Conservation (phyloP, 2,888 invertebrate genomes). For the Caradrina kadenii region DNA sequence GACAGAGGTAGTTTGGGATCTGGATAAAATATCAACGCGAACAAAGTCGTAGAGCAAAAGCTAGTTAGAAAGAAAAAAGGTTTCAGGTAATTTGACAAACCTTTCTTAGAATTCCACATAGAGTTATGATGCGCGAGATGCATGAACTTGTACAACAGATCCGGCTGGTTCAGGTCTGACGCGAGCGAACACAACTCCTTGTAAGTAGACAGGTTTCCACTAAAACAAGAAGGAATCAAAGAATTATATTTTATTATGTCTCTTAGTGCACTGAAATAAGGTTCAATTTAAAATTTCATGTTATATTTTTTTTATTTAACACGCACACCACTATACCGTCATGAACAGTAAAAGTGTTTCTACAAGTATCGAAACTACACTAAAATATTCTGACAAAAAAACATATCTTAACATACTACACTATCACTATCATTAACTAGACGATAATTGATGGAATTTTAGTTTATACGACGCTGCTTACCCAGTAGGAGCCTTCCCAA, state of each 20-base stretch:
- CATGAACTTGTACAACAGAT: conserved; percentile 98
- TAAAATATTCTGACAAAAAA: too few relatives aligned
- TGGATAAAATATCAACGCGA: neutral
- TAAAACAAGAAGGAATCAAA: conserved; percentile 73
- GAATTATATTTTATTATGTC: neutral
- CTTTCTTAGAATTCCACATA: conserved; percentile 98
- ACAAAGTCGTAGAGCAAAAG: neutral
- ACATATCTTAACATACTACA: too few relatives aligned
- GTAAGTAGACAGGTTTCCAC: conserved; percentile 97
- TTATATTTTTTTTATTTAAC: too few relatives aligned
- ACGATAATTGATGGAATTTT: too few relatives aligned
- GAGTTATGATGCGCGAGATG: conserved; percentile 98
- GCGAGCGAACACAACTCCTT: conserved; percentile 98
- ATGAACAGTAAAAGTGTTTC: too few relatives aligned
- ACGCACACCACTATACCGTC: too few relatives aligned
- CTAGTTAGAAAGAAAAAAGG: neutral
- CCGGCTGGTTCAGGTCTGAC: conserved; percentile 98
- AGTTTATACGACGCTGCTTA: conserved; percentile 74
- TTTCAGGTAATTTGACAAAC: conserved; percentile 62
- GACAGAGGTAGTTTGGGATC: too few relatives aligned
- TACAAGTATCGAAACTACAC: too few relatives aligned
- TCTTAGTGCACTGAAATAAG: too few relatives aligned
- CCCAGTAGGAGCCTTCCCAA: conserved; percentile 97
- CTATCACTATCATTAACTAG: too few relatives aligned
- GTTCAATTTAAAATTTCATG: too few relatives aligned